These are phyloP conservation scores for Cosmia trapezina DNA, from an alignment of 2,888 invertebrate species.

Conservation along the genomic window DNA sequence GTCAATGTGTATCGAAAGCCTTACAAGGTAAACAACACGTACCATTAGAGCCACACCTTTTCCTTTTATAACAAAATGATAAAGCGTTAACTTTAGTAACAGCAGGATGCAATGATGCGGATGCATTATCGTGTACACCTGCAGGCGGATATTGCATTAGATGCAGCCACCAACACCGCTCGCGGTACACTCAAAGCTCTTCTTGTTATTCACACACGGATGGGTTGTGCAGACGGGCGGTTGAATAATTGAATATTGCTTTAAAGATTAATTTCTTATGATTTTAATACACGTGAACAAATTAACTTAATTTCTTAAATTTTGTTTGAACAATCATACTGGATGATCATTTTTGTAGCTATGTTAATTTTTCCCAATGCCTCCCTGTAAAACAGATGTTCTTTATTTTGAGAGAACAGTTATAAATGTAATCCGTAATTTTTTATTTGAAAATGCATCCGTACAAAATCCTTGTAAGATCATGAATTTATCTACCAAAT, in stretches of 20 bases:
- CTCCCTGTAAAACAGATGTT: no score
- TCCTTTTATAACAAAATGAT: slow-evolving; percentile 57
- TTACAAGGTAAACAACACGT: slow-evolving; percentile 33
- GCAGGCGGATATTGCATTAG: slow-evolving; percentile 87
- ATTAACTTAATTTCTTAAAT: no score
- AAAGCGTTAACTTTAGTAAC: slow-evolving; percentile 56
- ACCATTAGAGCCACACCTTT: slow-evolving; percentile 50
- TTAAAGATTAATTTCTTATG: slow-evolving; percentile 13
- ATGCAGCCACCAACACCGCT: slow-evolving; percentile 77
- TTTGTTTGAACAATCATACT: no score
- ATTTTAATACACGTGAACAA: background rate
- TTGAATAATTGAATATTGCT: slow-evolving; percentile 28
- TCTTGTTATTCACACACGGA: slow-evolving; percentile 71
- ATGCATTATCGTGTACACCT: slow-evolving; percentile 81
- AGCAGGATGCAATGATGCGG: slow-evolving; percentile 74
- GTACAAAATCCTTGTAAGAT: no score
- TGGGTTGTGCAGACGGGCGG: slow-evolving; percentile 69
- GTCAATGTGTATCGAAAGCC: slow-evolving; percentile 36
- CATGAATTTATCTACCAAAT: no score
- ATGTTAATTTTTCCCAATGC: no score
- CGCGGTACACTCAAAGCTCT: slow-evolving; percentile 73
- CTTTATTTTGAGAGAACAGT: no score
- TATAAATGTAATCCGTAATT: no score
- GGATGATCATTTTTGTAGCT: no score
- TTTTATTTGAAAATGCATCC: no score